A percentile compares a stretch with the other conserved stretches of the same genome.
Evolutionary conservation across 2,888 invertebrate genomes (phyloP).

Genomic region (Petrolisthes cinctipes): DNA sequence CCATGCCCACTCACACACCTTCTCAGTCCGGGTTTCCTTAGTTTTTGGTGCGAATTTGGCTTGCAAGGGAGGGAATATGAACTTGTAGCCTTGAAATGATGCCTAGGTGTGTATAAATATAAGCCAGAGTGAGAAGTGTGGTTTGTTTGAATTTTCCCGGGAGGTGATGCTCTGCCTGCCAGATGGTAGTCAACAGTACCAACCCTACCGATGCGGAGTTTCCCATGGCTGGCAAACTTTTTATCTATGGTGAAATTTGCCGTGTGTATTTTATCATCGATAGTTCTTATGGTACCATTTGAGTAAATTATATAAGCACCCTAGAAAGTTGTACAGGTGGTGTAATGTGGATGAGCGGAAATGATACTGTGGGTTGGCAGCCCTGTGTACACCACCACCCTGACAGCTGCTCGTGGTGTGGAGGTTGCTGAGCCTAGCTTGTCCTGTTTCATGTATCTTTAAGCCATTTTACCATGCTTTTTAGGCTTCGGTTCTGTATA

Average conservation of each 20-base stretch:
- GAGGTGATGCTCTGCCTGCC: conserved; percentile 54
- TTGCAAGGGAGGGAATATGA: background rate
- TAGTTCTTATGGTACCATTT: background rate
- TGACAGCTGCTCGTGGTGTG: conserved; percentile 49
- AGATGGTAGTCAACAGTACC: conserved; percentile 48
- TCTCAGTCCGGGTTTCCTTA: background rate
- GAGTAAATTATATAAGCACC: background rate
- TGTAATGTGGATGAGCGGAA: conserved; percentile 36
- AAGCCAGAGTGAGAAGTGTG: background rate
- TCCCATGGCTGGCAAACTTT: conserved; percentile 49
- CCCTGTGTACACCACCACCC: conserved; percentile 37
- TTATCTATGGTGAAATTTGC: background rate
- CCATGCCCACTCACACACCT: conserved; percentile 1
- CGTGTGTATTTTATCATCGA: background rate
- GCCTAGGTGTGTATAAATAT: too few species aligned
- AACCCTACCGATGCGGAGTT: conserved; percentile 56
- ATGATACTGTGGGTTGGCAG: conserved; percentile 38
- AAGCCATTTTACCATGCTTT: background rate
- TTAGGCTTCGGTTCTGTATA: too few species aligned
- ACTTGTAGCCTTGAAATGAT: background rate
- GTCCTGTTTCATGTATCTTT: background rate
- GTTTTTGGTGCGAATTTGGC: background rate
- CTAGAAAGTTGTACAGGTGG: background rate
- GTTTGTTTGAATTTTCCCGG: conserved; percentile 59
- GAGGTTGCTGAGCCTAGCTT: conserved; percentile 24